These are phyloP conservation scores for Dipodomys spectabilis DNA, from an alignment of 2,113 vertebrate species.

Conservation along the genomic window DNA sequence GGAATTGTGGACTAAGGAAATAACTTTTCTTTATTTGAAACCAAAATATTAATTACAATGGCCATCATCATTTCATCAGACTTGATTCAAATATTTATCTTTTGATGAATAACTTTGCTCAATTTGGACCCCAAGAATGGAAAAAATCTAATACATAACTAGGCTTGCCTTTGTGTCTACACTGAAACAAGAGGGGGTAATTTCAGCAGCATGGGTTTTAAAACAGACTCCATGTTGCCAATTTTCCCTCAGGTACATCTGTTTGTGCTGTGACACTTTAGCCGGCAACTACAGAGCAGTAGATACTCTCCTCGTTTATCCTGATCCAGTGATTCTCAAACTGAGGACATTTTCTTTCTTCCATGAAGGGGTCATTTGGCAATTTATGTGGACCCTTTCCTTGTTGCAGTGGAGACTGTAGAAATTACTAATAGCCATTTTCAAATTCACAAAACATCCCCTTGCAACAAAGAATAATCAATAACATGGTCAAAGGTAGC, in stretches of 20 bases:
- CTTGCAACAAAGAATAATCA: not conserved
- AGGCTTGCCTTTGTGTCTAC: not conserved
- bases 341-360: not conserved
- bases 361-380: not conserved
- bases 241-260: not conserved
- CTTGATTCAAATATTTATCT: not conserved
- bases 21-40: not conserved
- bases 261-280: not conserved
- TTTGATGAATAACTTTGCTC: not conserved
- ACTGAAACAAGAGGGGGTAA: not conserved
- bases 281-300: not conserved
- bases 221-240: not conserved
- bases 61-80: not conserved
- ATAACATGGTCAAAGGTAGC: too few species aligned
- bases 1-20: not conserved
- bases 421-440: too few species aligned
- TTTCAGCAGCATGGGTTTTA: not conserved
- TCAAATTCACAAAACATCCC: not conserved
- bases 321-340: not conserved
- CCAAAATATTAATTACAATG: not conserved
- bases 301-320: not conserved
- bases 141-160: not conserved
- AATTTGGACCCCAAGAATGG: not conserved
- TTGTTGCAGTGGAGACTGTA: too few species aligned
- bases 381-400: too few species aligned